Conservation (phyloP, 2,797 vertebrate genomes). For the Pangasius krempfi region DNA sequence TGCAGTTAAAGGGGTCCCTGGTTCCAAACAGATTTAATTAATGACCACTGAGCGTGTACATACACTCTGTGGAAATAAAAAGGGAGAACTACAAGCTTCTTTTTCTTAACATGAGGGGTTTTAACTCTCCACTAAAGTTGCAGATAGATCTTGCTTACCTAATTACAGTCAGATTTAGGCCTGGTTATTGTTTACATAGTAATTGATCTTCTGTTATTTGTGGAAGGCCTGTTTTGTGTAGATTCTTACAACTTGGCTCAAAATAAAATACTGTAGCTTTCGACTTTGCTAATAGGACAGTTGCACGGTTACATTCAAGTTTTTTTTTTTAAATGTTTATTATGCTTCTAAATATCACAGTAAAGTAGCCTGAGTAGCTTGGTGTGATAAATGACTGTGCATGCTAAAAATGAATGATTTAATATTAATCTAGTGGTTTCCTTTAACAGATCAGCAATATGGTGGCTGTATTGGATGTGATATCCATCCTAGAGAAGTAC, state of each 20-base stretch:
- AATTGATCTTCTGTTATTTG: background rate
- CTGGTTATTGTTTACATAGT: background rate
- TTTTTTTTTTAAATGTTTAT: background rate
- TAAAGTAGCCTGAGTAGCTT: background rate
- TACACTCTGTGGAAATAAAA: background rate
- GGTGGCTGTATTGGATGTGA: slow-evolving; percentile 93
- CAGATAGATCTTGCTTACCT: background rate
- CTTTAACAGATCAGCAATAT: slow-evolving; percentile 91
- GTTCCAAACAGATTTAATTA: background rate
- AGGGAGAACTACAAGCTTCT: background rate
- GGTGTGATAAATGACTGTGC: background rate
- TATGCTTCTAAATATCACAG: background rate
- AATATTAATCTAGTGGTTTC: slow-evolving; percentile 30
- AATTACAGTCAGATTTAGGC: background rate
- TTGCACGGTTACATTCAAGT: too few relatives aligned
- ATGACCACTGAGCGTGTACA: background rate
- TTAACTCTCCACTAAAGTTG: background rate
- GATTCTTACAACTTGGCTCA: background rate
- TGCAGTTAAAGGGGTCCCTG: background rate
- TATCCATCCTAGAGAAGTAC: slow-evolving; percentile 94
- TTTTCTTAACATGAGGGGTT: background rate
- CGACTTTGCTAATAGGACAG: background rate
- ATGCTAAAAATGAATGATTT: background rate
- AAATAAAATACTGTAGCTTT: background rate
- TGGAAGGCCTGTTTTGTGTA: background rate